Evolutionary conservation across 2,113 vertebrate species (phyloP).

Genomic region (Spea multiplicata): DNA sequence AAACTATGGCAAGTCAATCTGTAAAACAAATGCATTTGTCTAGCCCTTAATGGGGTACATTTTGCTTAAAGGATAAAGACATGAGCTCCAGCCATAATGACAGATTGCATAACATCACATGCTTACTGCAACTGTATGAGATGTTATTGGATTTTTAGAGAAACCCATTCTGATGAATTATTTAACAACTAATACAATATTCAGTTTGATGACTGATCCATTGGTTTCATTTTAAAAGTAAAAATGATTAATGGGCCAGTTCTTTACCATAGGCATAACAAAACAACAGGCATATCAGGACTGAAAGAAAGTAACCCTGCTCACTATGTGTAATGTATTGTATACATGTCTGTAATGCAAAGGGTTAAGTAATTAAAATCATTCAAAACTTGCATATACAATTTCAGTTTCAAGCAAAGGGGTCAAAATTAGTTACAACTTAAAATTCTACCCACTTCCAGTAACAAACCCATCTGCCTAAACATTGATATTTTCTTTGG

Average conservation of each 20-base stretch:
- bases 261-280: constrained; percentile 25
- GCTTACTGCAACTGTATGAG: constrained; percentile 56
- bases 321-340: background rate
- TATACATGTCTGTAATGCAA: background rate
- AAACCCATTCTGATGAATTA: constrained; percentile 63
- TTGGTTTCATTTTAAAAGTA: constrained; percentile 62
- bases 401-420: background rate
- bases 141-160: constrained; percentile 63
- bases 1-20: constrained; percentile 36
- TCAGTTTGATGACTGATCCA: constrained; percentile 62
- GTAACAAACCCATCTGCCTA: constrained; percentile 1
- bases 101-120: constrained; percentile 68
- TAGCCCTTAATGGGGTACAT: constrained; percentile 32
- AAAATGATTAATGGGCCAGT: constrained; percentile 45
- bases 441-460: background rate
- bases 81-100: constrained; percentile 59
- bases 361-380: background rate
- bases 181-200: constrained; percentile 71
- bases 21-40: constrained; percentile 37
- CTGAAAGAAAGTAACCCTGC: background rate
- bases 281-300: background rate
- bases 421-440: background rate
- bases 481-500: constrained; percentile 32
- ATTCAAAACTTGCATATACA: background rate
- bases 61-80: constrained; percentile 46